phyloP scores from a whole-genome alignment of 2,888 invertebrate genomes.

The Thereva nobilitata region DNA sequence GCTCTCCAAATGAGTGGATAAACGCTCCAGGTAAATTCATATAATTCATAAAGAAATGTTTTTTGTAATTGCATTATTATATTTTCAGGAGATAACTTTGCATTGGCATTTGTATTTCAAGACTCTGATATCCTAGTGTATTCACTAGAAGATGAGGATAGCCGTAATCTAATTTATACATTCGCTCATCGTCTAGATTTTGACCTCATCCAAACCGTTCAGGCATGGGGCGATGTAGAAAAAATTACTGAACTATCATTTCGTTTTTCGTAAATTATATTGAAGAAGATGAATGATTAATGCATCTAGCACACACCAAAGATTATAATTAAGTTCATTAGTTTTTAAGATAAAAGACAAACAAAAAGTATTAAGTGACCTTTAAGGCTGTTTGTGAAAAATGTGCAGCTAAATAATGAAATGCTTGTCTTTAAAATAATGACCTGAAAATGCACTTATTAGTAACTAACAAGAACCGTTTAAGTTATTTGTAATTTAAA shows the following conservation, averaged over 20 bases:
- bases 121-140: slow-evolving; percentile 49
- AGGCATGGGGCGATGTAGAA: slow-evolving; percentile 56
- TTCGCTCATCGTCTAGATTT: slow-evolving; percentile 50
- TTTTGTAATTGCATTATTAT: slow-evolving; percentile 39
- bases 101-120: slow-evolving; percentile 50
- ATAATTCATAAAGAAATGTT: slow-evolving; percentile 8
- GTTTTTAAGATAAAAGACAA: too few species aligned
- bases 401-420: too few species aligned
- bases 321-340: too few species aligned
- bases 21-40: slow-evolving; percentile 44
- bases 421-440: too few species aligned
- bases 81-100: slow-evolving; percentile 53
- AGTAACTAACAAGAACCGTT: too few species aligned
- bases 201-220: slow-evolving; percentile 51
- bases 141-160: slow-evolving; percentile 42
- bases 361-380: too few species aligned
- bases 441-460: too few species aligned
- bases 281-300: too few species aligned
- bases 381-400: too few species aligned
- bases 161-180: slow-evolving; percentile 48
- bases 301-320: too few species aligned
- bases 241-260: slow-evolving; percentile 52
- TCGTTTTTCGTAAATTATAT: slow-evolving; percentile 42
- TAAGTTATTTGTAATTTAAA: too few species aligned
- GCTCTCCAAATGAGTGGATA: slow-evolving; percentile 51